A percentile compares a stretch with the other conserved stretches of the same genome.
phyloP scores from a whole-genome alignment of 2,888 invertebrate species.

The Anarsia innoxiella region DNA sequence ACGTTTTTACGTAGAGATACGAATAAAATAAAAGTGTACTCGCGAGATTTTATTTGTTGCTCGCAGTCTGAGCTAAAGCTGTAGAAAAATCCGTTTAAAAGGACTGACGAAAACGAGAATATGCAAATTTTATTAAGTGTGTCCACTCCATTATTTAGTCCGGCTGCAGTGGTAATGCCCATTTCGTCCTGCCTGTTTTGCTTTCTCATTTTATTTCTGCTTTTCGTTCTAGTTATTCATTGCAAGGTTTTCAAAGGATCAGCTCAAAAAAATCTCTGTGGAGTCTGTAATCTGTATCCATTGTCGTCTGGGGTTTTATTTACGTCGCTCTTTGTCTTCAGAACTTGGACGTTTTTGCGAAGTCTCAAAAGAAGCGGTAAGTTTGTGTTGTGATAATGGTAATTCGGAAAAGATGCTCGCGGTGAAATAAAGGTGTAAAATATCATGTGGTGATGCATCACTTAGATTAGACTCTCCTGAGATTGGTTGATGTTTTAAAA shows the following conservation, averaged over 20 bases:
- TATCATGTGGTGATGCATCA: too few species aligned
- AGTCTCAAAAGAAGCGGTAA: background rate
- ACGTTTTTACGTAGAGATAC: too few species aligned
- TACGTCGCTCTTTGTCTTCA: background rate
- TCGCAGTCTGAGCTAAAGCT: constrained; percentile 3
- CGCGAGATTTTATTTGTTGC: too few species aligned
- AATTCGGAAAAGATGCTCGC: background rate
- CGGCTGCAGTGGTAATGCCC: background rate
- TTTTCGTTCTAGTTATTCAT: too few species aligned
- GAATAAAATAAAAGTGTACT: too few species aligned
- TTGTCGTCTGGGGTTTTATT: background rate
- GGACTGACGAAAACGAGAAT: constrained; percentile 5
- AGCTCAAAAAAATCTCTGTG: background rate
- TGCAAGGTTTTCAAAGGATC: too few species aligned
- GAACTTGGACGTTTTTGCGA: background rate
- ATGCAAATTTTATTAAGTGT: constrained; percentile 16
- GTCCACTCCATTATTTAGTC: constrained; percentile 12
- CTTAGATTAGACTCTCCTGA: too few species aligned
- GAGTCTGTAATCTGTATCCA: background rate
- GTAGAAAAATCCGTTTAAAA: constrained; percentile 8
- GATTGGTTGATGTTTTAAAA: too few species aligned
- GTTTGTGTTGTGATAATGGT: background rate
- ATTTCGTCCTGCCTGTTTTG: background rate
- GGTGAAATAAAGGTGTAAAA: too few species aligned
- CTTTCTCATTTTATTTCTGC: background rate